Evolutionary conservation across 2,113 vertebrate species (phyloP).

Genomic region (Caretta caretta): DNA sequence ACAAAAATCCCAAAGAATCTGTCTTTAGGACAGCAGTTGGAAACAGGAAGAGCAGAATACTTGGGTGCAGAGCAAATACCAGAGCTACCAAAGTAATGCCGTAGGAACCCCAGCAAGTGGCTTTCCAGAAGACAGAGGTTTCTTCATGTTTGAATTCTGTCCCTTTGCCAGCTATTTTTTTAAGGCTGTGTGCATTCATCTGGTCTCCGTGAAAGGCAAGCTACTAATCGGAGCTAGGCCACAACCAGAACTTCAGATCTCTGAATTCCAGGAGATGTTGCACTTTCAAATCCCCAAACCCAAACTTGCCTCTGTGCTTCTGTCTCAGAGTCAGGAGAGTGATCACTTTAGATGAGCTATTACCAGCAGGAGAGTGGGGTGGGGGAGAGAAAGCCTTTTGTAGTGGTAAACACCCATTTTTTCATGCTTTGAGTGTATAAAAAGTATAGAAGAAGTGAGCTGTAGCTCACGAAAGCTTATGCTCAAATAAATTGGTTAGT

Average conservation of each 20-base stretch:
- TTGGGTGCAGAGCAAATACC: not conserved
- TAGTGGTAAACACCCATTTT: too few relatives aligned
- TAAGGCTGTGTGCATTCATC: not conserved
- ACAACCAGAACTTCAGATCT: not conserved
- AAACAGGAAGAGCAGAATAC: conserved; percentile 37
- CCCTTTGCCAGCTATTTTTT: not conserved
- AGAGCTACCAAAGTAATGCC: conserved; percentile 18
- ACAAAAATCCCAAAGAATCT: conserved; percentile 28
- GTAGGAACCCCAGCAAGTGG: conserved; percentile 23
- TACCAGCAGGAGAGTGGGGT: too few relatives aligned
- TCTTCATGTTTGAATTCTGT: not conserved
- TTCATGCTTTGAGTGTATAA: too few relatives aligned
- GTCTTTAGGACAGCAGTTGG: conserved; percentile 18
- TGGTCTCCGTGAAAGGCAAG: not conserved
- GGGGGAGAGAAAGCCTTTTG: too few relatives aligned
- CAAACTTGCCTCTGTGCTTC: too few relatives aligned
- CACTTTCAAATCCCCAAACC: too few relatives aligned
- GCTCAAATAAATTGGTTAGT: too few relatives aligned
- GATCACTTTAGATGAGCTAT: too few relatives aligned
- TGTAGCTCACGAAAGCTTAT: too few relatives aligned
- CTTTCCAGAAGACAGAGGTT: conserved; percentile 67
- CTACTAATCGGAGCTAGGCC: not conserved
- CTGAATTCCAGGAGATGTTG: not conserved
- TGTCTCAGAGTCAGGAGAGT: too few relatives aligned
- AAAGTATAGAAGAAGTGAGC: too few relatives aligned